Evolutionary conservation across 2,113 vertebrate genomes (phyloP).

Genomic region (Bubo bubo): DNA sequence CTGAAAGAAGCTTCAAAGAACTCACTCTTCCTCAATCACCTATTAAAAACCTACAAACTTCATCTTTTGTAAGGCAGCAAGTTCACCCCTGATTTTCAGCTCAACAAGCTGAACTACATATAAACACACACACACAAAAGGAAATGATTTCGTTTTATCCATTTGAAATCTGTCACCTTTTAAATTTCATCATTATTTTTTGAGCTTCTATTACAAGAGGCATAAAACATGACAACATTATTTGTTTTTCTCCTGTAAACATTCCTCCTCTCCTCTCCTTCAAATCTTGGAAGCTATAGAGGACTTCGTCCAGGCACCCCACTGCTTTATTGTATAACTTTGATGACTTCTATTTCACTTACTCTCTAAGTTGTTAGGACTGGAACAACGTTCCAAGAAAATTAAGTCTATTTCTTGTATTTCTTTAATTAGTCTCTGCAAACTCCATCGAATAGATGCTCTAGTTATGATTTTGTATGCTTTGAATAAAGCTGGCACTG

Average conservation of each 20-base stretch:
- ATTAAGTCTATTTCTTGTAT: background rate
- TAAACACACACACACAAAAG: background rate
- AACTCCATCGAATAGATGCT: background rate
- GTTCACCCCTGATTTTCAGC: background rate
- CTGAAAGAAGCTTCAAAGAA: background rate
- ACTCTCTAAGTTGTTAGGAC: background rate
- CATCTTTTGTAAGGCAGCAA: background rate
- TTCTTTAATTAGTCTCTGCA: background rate
- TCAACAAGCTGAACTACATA: background rate
- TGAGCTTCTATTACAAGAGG: background rate
- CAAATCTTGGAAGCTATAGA: background rate
- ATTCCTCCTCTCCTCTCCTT: background rate
- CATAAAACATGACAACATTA: accelerated
- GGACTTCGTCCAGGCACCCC: background rate
- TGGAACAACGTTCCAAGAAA: background rate
- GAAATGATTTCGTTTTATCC: background rate
- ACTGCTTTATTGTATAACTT: background rate
- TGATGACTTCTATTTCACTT: background rate
- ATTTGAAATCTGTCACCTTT: background rate
- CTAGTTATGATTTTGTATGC: background rate
- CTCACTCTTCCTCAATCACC: background rate
- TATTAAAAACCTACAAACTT: background rate
- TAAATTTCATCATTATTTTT: background rate
- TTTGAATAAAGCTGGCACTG: background rate
- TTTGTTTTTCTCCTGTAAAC: background rate